These are phyloP conservation scores for Coreius guichenoti DNA, from an alignment of 2,797 vertebrate genomes.

Conservation along the genomic window DNA sequence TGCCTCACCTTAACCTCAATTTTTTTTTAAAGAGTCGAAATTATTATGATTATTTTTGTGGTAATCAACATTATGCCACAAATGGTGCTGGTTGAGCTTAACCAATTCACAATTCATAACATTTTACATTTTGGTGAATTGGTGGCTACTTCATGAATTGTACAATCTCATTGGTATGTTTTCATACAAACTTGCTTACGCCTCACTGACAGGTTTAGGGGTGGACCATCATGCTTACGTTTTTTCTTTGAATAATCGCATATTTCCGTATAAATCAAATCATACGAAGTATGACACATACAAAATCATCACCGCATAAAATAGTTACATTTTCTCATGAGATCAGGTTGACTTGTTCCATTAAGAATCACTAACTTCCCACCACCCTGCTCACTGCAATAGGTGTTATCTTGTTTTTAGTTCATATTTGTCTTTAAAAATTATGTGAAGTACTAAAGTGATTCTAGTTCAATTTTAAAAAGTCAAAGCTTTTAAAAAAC, in stretches of 20 bases:
- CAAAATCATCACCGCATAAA: neutral
- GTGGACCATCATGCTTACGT: neutral
- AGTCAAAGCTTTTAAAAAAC: neutral
- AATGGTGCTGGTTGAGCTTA: neutral
- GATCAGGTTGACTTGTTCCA: neutral
- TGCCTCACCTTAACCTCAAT: no score
- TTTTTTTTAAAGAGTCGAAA: no score
- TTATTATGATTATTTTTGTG: neutral
- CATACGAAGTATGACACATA: accelerated
- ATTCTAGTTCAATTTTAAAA: neutral
- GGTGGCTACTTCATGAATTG: neutral
- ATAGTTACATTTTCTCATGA: neutral
- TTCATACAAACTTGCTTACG: neutral
- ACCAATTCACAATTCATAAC: neutral
- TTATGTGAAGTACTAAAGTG: neutral
- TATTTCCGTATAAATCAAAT: neutral
- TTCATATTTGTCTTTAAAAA: neutral
- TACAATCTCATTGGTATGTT: neutral
- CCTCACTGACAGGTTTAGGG: neutral
- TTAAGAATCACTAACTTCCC: neutral
- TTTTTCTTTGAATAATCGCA: neutral
- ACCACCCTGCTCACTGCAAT: neutral
- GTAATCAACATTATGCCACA: neutral
- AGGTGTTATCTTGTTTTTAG: neutral
- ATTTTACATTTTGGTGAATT: neutral